Base-by-base conservation (phyloP, 2,888 invertebrate species). In the Thymelicus lineola region DNA sequence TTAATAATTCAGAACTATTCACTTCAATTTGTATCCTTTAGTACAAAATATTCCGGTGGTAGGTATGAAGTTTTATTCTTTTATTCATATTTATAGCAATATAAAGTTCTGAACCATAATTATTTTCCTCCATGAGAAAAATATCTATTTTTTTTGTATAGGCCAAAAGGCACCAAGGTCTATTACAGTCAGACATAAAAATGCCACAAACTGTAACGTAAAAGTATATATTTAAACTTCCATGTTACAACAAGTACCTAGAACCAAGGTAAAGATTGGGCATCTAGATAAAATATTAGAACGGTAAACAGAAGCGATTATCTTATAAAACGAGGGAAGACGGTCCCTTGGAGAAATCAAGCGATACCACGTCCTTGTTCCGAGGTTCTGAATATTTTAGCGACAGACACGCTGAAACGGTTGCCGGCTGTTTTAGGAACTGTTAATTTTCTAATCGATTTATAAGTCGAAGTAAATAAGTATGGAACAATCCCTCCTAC, bases 301-400 rank as follows among this genome's bases (percentile, higher is more conserved):
- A 70, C 59, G 59, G 64, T 70, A 70, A 70, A 64, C 69, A 70
- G 64, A 53, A 70, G 64, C 38, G 69, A 70, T 70, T 59, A 70
- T 70, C 69, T 64, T 70, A 59, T 70, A 64, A 70, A 64, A 35
- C 64, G 64, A 48, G 69, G 59, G 69, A 48, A 57, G 48, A 48
- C 63, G 28, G 71, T 75, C 65, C 76, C 75, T 73, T 69, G 62
- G 76, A 75, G 76, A 76, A 77, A 77, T 77, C 76, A 74, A 70
- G 66, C 70, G 68, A 69, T 76, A 71, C 73, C 62, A 67, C 72
- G 66, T 58, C 55, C 63, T 65, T 66, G 70, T 75, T 71, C 61
- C 64, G 66, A 57, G 68, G 46, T 64, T 55, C 71, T 76, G 73
- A 76, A 77, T 77, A 74, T 75, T 76, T 75, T 74, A 73, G 73